A percentile compares a stretch with the other conserved stretches of the same genome.
These are phyloP conservation scores for Aphidius colemani DNA, from an alignment of 2,888 invertebrate species.

Conservation along the genomic window DNA sequence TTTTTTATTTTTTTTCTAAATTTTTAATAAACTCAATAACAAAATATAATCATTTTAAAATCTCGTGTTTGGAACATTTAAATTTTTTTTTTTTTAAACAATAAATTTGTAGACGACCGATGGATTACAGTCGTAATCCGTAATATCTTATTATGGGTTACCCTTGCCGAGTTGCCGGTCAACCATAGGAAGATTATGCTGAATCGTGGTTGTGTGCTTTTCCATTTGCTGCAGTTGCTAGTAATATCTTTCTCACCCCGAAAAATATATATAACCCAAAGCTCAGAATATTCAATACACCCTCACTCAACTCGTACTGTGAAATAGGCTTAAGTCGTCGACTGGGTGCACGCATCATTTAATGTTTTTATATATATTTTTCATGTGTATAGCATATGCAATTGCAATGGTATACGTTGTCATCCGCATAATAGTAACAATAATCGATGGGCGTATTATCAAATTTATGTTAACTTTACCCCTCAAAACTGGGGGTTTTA, in stretches of 20 bases:
- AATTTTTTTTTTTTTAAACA: no score
- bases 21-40: no score
- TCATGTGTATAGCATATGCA: constrained; percentile 32
- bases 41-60: no score
- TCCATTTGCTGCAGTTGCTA: constrained; percentile 3
- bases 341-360: constrained; percentile 45
- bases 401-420: constrained; percentile 27
- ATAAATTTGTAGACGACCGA: no score
- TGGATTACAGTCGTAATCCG: constrained; percentile 43
- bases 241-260: constrained; percentile 3
- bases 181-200: constrained; percentile 47
- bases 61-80: no score
- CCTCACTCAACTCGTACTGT: constrained; percentile 7
- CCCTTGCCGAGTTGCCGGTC: constrained; percentile 41
- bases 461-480: no score
- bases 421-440: no score
- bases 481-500: no score
- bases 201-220: constrained; percentile 18
- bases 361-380: constrained; percentile 29
- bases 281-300: constrained; percentile 19
- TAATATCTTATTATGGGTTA: constrained; percentile 49
- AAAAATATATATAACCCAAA: constrained; percentile 21
- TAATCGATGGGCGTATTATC: no score
- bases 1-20: no score
- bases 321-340: constrained; percentile 32